Evolutionary conservation across 2,888 invertebrate species (phyloP).

Genomic region (Trimorus sp.): DNA sequence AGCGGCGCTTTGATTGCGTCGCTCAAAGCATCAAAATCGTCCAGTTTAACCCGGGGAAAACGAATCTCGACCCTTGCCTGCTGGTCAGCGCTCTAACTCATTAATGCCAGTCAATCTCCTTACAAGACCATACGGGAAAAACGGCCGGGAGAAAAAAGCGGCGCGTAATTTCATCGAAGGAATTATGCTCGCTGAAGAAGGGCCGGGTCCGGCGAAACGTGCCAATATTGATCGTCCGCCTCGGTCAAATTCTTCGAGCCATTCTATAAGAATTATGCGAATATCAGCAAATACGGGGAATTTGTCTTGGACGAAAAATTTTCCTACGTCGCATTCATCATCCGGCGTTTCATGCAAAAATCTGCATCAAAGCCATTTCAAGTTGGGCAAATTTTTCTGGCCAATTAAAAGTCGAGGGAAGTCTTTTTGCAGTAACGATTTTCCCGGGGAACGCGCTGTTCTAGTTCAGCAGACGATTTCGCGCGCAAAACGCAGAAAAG

Average conservation of each 20-base stretch:
- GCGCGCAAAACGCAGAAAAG: slow-evolving; percentile 38
- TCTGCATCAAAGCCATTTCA: not conserved
- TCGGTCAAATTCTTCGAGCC: too few species aligned
- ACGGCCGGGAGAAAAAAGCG: not conserved
- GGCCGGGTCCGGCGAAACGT: too few species aligned
- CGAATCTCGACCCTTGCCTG: slow-evolving; percentile 36
- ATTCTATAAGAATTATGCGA: too few species aligned
- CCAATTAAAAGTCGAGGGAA: too few species aligned
- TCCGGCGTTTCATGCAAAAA: too few species aligned
- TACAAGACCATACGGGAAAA: slow-evolving; percentile 22
- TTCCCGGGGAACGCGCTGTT: not conserved
- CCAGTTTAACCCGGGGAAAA: slow-evolving; percentile 42
- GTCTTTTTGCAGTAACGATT: too few species aligned
- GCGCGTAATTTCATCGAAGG: not conserved
- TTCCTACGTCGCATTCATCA: too few species aligned
- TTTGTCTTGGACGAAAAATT: too few species aligned
- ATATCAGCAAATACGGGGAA: too few species aligned
- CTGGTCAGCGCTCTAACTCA: slow-evolving; percentile 56
- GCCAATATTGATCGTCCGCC: too few species aligned
- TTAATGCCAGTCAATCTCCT: slow-evolving; percentile 60
- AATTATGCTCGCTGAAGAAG: too few species aligned
- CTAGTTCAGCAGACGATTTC: slow-evolving; percentile 1
- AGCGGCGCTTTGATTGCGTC: slow-evolving; percentile 72
- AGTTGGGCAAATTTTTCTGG: not conserved
- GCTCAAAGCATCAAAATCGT: slow-evolving; percentile 66